Conservation (phyloP, 2,888 invertebrate species). For the Carcina quercana region DNA sequence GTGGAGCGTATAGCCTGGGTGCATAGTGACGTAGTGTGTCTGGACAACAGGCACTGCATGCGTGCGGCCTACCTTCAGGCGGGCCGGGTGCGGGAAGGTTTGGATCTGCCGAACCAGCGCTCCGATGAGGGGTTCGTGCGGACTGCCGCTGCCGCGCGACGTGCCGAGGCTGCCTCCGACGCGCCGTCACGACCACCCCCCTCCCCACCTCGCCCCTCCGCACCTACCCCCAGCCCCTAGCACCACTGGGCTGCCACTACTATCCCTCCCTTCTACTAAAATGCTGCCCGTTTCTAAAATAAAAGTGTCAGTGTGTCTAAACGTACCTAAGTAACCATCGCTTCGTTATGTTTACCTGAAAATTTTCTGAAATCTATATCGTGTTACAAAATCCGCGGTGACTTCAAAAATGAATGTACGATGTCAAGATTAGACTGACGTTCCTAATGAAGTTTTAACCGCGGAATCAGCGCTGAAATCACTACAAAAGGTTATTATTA, state of each 20-base stretch:
- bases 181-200: constrained; percentile 17
- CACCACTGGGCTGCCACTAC: neutral
- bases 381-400: no score
- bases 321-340: no score
- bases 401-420: no score
- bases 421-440: no score
- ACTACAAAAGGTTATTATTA: no score
- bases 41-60: no score
- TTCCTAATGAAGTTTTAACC: no score
- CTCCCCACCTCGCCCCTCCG: constrained; percentile 21
- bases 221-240: constrained; percentile 20
- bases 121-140: constrained; percentile 48
- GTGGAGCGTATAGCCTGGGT: constrained; percentile 16
- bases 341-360: no score
- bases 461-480: no score
- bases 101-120: constrained; percentile 53
- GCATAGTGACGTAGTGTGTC: constrained; percentile 12
- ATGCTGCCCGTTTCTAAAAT: no score
- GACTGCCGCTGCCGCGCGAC: constrained; percentile 23
- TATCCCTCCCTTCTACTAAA: neutral
- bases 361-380: no score
- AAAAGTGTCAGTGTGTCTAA: no score
- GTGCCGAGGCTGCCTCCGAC: constrained; percentile 22
- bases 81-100: constrained; percentile 44
- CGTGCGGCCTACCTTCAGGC: constrained; percentile 46